Percentiles rank a stretch among this genome's conserved stretches.
Evolutionary conservation across 1,140 invertebrate species (phyloP).

Genomic region (Bicyclus anynana): DNA sequence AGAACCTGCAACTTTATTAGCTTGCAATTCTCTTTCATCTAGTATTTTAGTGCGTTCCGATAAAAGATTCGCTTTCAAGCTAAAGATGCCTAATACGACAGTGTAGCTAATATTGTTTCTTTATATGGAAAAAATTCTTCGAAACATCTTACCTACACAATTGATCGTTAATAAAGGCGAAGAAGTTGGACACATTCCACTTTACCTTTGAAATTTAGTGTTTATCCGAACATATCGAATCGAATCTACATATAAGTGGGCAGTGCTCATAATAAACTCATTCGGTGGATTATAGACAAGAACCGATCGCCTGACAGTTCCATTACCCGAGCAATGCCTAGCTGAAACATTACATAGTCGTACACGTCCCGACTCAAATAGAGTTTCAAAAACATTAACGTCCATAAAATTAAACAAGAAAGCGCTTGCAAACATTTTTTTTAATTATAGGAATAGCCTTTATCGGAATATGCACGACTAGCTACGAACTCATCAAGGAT

Average conservation of each 20-base stretch:
- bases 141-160: slow-evolving; percentile 20
- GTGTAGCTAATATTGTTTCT: slow-evolving; percentile 19
- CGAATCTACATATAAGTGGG: slow-evolving; percentile 45
- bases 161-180: slow-evolving; percentile 21
- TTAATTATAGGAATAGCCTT: too few relatives aligned
- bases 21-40: background rate
- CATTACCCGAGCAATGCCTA: slow-evolving; percentile 52
- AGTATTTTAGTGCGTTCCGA: background rate
- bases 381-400: background rate
- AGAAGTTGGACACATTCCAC: slow-evolving; percentile 15
- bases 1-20: too few relatives aligned
- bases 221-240: slow-evolving; percentile 16
- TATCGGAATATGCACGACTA: too few relatives aligned
- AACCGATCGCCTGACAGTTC: slow-evolving; percentile 56
- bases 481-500: too few relatives aligned
- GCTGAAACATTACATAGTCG: slow-evolving; percentile 34
- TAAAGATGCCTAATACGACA: slow-evolving; percentile 15
- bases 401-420: too few relatives aligned
- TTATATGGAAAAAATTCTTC: slow-evolving; percentile 19
- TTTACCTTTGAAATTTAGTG: slow-evolving; percentile 28
- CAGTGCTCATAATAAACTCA: slow-evolving; percentile 61
- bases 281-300: slow-evolving; percentile 60
- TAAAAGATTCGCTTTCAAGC: background rate
- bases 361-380: background rate
- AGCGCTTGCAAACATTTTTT: too few relatives aligned